Conservation (phyloP, 1,140 invertebrate genomes). For the Drosophila sp. region DNA sequence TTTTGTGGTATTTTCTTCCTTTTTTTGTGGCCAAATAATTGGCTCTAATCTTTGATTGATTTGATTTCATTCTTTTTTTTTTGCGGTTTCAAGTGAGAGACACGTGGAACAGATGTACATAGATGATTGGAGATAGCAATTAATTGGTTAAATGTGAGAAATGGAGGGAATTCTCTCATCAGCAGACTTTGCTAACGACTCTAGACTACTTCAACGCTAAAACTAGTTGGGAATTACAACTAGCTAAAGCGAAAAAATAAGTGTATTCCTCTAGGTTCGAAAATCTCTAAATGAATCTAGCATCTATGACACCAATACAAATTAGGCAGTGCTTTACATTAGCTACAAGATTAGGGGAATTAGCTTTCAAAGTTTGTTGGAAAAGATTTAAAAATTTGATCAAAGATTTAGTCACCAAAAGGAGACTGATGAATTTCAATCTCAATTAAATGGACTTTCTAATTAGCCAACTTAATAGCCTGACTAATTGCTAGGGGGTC, state of each 20-base stretch:
- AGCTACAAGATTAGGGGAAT: too few species aligned
- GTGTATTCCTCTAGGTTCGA: too few species aligned
- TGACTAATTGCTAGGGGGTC: background rate
- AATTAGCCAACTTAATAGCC: slow-evolving; percentile 4
- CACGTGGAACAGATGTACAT: background rate
- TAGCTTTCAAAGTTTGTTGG: too few species aligned
- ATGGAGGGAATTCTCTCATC: background rate
- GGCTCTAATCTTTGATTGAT: background rate
- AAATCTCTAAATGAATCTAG: too few species aligned
- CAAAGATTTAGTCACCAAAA: too few species aligned
- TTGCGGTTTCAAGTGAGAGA: background rate
- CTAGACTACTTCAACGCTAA: too few species aligned
- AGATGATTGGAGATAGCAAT: background rate
- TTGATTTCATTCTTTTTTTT: background rate
- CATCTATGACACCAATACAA: too few species aligned
- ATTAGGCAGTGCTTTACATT: too few species aligned
- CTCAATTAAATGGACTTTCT: background rate
- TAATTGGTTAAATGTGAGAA: background rate
- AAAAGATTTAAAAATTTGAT: too few species aligned
- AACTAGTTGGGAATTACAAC: too few species aligned
- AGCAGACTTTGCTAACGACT: background rate
- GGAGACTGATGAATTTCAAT: too few species aligned
- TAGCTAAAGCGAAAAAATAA: too few species aligned
- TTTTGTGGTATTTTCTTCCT: background rate
- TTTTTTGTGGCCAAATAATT: background rate